phyloP scores from a whole-genome alignment of 2,797 vertebrate genomes.

The Gobio occitaniae region DNA sequence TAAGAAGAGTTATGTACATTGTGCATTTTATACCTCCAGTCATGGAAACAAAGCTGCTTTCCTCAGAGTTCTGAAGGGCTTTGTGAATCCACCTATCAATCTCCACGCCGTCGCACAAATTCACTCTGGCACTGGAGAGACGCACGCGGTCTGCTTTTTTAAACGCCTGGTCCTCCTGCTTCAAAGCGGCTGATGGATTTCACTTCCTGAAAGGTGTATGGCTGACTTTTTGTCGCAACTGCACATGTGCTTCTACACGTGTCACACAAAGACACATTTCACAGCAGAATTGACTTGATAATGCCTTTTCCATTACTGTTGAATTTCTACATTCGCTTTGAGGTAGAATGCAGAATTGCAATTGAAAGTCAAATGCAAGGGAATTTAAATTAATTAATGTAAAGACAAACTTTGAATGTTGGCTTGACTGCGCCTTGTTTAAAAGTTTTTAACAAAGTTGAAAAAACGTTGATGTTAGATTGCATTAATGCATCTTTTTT shows the following conservation, averaged over 20 bases:
- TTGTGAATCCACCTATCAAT: slow-evolving; percentile 78
- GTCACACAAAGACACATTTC: not conserved
- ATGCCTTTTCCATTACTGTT: not conserved
- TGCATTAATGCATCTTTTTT: not conserved
- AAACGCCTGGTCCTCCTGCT: slow-evolving; percentile 42
- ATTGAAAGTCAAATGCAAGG: not conserved
- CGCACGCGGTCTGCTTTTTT: slow-evolving; percentile 46
- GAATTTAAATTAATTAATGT: not conserved
- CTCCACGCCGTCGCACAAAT: slow-evolving; percentile 64
- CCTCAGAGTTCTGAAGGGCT: slow-evolving; percentile 72
- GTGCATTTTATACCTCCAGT: slow-evolving; percentile 74
- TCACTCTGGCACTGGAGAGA: slow-evolving; percentile 64
- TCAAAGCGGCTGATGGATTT: slow-evolving; percentile 41
- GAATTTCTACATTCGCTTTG: not conserved
- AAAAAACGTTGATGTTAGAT: not conserved
- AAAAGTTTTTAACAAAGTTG: not conserved
- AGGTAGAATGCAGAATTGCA: not conserved
- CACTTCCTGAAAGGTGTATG: slow-evolving; percentile 2
- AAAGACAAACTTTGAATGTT: not conserved
- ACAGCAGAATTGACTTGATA: not conserved
- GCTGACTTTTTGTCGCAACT: slow-evolving; percentile 1
- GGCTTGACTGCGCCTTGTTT: not conserved
- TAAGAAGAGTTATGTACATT: slow-evolving; percentile 83
- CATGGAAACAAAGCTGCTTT: slow-evolving; percentile 72
- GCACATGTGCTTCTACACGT: not conserved